Percentiles rank a stretch among this genome's conserved stretches.
These are phyloP conservation scores for Stegophylla sp. DNA, from an alignment of 2,888 invertebrate genomes.

Conservation along the genomic window DNA sequence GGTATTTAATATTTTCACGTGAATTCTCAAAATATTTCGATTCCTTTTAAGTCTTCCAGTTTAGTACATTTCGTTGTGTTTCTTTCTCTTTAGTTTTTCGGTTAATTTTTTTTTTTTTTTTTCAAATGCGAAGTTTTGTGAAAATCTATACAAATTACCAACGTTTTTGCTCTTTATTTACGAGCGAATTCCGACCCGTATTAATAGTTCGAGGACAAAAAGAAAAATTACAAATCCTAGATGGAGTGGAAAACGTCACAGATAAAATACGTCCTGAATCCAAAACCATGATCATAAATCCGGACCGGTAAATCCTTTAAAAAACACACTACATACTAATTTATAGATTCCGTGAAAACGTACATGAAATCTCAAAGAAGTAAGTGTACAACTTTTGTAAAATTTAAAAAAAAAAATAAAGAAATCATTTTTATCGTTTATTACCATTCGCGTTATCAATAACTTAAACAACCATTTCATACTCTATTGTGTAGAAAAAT, in stretches of 20 bases:
- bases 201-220: slow-evolving; percentile 24
- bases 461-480: no score
- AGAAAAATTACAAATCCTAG: slow-evolving; percentile 25
- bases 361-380: no score
- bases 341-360: background rate
- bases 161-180: slow-evolving; percentile 41
- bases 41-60: no score
- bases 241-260: slow-evolving; percentile 28
- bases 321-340: background rate
- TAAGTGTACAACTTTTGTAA: no score
- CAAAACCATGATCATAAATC: slow-evolving; percentile 35
- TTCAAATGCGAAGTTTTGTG: slow-evolving; percentile 18
- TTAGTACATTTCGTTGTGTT: background rate
- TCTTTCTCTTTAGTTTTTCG: no score
- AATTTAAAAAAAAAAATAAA: background rate
- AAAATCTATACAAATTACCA: slow-evolving; percentile 39
- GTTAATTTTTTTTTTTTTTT: slow-evolving; percentile 4
- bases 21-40: no score
- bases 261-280: slow-evolving; percentile 21
- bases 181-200: background rate
- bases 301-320: background rate
- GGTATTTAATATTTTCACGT: no score
- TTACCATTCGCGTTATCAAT: no score
- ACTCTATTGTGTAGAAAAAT: no score
- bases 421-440: no score